Conservation (phyloP, 2,888 invertebrate genomes). For the Drosophila ezoana region DNA sequence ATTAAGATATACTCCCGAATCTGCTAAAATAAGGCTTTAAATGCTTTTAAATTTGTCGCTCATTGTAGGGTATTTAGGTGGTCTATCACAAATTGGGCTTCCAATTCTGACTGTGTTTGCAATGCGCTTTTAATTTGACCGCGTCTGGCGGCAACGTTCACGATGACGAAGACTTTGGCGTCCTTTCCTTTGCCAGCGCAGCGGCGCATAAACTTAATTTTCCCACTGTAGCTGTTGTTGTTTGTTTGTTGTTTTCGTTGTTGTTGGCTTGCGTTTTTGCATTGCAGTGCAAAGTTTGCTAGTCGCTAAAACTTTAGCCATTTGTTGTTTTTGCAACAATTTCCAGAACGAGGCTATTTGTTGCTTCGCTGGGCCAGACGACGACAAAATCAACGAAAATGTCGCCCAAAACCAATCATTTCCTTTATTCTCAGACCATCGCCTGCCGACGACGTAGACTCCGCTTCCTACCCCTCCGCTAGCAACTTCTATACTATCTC, state of each 20-base stretch:
- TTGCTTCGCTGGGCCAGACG: constrained; percentile 74
- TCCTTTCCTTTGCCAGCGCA: constrained; percentile 63
- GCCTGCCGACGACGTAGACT: constrained; percentile 3
- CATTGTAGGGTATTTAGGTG: constrained; percentile 16
- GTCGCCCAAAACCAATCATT: constrained; percentile 69
- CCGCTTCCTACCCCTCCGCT: neutral
- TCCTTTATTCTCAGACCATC: constrained; percentile 44
- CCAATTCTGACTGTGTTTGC: constrained; percentile 34
- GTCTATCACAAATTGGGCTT: neutral
- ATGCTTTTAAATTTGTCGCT: accelerated
- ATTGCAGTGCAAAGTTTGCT: constrained; percentile 64
- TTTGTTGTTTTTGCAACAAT: constrained; percentile 61
- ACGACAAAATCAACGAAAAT: constrained; percentile 37
- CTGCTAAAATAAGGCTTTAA: neutral
- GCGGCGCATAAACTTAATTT: constrained; percentile 73
- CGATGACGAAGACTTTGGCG: constrained; percentile 40
- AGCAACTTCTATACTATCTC: constrained; percentile 23
- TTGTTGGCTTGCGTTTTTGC: constrained; percentile 62
- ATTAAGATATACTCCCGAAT: neutral
- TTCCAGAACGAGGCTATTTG: constrained; percentile 66
- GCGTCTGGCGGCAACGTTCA: constrained; percentile 52
- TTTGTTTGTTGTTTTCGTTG: constrained; percentile 6
- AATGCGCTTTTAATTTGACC: constrained; percentile 72
- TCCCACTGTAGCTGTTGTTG: constrained; percentile 37
- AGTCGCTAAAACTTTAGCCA: constrained; percentile 67